Percentiles rank a stretch among this genome's conserved stretches.
Evolutionary conservation across 2,113 vertebrate species (phyloP).

Genomic region (Ameiurus melas): DNA sequence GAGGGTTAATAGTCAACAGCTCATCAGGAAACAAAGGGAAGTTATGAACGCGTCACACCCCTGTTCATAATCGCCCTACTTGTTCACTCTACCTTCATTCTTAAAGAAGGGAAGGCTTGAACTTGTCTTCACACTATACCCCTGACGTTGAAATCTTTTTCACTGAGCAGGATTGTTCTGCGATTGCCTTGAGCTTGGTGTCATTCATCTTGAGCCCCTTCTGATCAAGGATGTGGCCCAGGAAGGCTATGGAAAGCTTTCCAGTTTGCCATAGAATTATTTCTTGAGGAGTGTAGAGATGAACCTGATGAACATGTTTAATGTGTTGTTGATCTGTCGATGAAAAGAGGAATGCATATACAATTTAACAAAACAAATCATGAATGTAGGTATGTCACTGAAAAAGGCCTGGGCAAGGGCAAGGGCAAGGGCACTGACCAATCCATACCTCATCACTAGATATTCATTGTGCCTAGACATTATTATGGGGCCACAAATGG

Average conservation of each 20-base stretch:
- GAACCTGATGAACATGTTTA: not conserved
- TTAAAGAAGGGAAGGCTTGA: not conserved
- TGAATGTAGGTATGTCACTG: not conserved
- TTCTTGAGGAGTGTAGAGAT: not conserved
- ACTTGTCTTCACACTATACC: too few relatives aligned
- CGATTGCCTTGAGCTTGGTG: not conserved
- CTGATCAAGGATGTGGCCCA: not conserved
- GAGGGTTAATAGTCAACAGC: not conserved
- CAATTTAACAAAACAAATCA: not conserved
- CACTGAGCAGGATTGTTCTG: not conserved
- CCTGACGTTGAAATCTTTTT: not conserved
- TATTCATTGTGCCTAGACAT: not conserved
- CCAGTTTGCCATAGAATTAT: not conserved
- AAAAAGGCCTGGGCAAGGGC: not conserved
- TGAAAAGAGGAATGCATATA: not conserved
- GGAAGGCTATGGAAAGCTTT: not conserved
- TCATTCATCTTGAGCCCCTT: not conserved
- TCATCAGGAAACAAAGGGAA: not conserved
- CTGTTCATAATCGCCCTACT: not conserved
- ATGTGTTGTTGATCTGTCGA: not conserved
- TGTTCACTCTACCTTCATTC: not conserved
- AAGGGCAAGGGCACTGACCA: not conserved
- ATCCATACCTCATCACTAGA: not conserved
- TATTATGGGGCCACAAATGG: not conserved
- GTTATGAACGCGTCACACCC: not conserved